These are phyloP conservation scores for Potamarius usumacintae DNA, from an alignment of 2,113 vertebrate species.

Conservation along the genomic window DNA sequence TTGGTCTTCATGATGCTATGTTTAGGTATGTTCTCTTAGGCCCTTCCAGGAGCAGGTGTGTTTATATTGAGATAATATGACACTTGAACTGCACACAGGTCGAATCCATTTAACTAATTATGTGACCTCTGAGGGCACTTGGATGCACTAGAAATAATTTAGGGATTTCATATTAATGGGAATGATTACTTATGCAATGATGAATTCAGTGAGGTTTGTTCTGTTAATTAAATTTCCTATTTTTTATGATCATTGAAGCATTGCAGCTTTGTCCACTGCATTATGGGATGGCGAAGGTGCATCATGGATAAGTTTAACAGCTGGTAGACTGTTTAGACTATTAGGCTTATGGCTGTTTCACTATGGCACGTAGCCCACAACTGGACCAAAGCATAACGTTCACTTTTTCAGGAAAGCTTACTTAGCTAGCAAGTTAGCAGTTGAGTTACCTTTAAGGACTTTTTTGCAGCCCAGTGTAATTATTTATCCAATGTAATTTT, in stretches of 20 bases:
- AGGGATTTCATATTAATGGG: neutral
- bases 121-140: neutral
- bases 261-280: neutral
- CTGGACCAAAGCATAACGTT: neutral
- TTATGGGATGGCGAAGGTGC: neutral
- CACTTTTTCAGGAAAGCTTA: neutral
- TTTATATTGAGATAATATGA: neutral
- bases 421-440: neutral
- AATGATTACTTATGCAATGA: neutral
- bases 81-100: neutral
- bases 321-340: neutral
- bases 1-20: neutral
- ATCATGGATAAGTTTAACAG: neutral
- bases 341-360: neutral
- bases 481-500: neutral
- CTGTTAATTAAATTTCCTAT: neutral
- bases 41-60: neutral
- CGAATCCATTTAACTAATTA: neutral
- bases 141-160: neutral
- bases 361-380: neutral
- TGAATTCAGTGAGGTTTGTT: neutral
- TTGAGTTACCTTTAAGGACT: neutral
- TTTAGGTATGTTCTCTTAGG: neutral
- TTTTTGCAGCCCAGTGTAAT: neutral
- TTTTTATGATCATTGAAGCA: neutral